Base-by-base conservation (phyloP, 2,113 vertebrate species). In the Camelus dromedarius region DNA sequence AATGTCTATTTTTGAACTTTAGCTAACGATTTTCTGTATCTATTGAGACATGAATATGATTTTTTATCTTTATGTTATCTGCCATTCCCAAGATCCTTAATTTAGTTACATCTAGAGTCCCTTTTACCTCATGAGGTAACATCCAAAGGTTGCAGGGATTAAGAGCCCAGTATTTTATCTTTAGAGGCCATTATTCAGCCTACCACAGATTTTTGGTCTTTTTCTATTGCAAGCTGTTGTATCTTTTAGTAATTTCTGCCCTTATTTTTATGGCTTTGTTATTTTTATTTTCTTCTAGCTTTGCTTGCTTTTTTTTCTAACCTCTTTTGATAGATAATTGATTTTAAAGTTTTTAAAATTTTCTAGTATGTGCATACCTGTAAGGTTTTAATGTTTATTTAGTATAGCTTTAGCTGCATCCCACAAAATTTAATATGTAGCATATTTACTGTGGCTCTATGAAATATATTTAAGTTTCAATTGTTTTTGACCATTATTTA, bases 391-490 rank as follows among this genome's bases (percentile, higher is more conserved):
- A 42, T 19, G 14, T 93, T 19, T 9, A 87, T 62, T 32, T 76
- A 62, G 30, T 52, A 80, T 7, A 56, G 3, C 22, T 77, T 38
- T 73, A 91, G 28, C 3, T 80, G 32, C 9, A 80, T 28, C 19
- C 2, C n/a, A 54, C 7, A 62, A 54, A 85, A 69, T 50, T 91
- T 95, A 67, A 30, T 93, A 35, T 14, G 8, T 79, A 46, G 19
- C 20, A 75, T 56, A 80, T 26, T 91, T 35, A 62, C 75, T 84
- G 69, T 87, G 11, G 28, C 3, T 30, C 46, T 60, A 26, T 42
- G 38, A 97, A 54, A 67, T 93, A 69, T 69, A 73, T 69, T 70
- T 60, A 76, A 58, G 76, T 58, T 95, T 94, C 82, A 11, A 73
- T 54, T 79, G 26, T 11, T 64, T 70, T 90, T n/a, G 16, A 13